These are phyloP conservation scores for Mus pahari DNA, from an alignment of 2,113 vertebrate genomes.

Conservation along the genomic window DNA sequence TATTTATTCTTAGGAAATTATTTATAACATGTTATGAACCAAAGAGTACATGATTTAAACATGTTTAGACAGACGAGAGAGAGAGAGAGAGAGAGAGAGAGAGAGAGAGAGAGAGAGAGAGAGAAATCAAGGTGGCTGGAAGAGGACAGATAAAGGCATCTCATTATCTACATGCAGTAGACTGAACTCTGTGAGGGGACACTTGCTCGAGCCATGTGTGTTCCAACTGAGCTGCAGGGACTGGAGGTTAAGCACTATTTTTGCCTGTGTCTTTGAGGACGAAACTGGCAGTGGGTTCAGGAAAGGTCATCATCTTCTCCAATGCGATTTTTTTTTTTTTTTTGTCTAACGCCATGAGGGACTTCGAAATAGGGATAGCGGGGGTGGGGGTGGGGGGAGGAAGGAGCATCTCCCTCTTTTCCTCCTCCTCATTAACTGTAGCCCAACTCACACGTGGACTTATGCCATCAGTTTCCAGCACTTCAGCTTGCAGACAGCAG, in stretches of 20 bases:
- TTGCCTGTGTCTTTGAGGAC: background rate
- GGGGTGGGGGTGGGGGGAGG: too few relatives aligned
- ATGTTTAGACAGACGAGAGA: too few relatives aligned
- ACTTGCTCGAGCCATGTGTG: background rate
- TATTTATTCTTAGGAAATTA: background rate
- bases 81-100: background rate
- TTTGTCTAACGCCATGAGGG: too few relatives aligned
- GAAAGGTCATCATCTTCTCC: background rate
- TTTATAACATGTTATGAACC: background rate
- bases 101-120: background rate
- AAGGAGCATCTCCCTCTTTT: accelerated
- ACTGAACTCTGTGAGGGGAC: background rate
- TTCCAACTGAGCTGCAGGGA: background rate
- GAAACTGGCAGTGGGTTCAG: background rate
- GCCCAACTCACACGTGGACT: background rate
- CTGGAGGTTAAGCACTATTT: background rate
- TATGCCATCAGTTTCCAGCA: background rate
- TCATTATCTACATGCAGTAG: background rate
- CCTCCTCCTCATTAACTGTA: background rate
- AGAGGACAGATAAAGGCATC: background rate
- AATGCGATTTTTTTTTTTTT: too few relatives aligned
- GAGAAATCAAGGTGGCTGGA: background rate
- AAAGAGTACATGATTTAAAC: background rate
- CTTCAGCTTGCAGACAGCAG: background rate
- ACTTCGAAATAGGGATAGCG: background rate